These are phyloP conservation scores for Ochropleura leucogaster DNA, from an alignment of 2,888 invertebrate species.

Conservation along the genomic window DNA sequence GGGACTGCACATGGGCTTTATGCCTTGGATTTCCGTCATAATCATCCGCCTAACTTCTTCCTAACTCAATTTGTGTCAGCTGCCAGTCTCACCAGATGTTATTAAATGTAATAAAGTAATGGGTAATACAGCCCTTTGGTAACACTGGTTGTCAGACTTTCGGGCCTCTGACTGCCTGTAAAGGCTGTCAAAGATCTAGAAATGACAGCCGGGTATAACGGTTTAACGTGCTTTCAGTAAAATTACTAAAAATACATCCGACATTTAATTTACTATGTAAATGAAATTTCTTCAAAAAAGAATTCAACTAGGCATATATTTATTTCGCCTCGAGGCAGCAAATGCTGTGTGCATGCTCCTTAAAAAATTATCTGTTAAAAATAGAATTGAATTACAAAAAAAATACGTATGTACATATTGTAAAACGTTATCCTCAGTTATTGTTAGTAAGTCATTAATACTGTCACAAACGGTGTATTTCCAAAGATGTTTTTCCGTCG, in stretches of 20 bases:
- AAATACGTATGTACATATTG: constrained; percentile 21
- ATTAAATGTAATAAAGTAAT: too few species aligned
- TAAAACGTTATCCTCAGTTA: constrained; percentile 18
- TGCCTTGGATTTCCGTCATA: neutral
- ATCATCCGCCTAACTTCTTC: neutral
- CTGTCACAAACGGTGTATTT: constrained; percentile 38
- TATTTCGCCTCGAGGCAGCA: neutral
- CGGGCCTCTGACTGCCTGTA: too few species aligned
- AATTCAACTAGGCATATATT: neutral
- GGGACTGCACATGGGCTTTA: neutral
- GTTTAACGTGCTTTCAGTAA: neutral
- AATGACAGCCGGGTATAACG: neutral
- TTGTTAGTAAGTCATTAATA: constrained; percentile 6
- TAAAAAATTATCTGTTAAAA: constrained; percentile 1
- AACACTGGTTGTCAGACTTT: too few species aligned
- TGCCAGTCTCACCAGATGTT: neutral
- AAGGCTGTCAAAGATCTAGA: neutral
- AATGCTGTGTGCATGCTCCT: constrained; percentile 10
- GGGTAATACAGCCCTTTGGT: too few species aligned
- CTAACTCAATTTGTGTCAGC: neutral
- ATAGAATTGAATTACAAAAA: constrained; percentile 7
- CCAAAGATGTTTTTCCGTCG: constrained; percentile 55
- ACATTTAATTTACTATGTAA: neutral
- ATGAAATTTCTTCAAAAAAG: neutral
- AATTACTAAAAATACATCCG: neutral